Base-by-base conservation (phyloP, 64 coral and sea anemone species). In the Acropora tenuis region DNA sequence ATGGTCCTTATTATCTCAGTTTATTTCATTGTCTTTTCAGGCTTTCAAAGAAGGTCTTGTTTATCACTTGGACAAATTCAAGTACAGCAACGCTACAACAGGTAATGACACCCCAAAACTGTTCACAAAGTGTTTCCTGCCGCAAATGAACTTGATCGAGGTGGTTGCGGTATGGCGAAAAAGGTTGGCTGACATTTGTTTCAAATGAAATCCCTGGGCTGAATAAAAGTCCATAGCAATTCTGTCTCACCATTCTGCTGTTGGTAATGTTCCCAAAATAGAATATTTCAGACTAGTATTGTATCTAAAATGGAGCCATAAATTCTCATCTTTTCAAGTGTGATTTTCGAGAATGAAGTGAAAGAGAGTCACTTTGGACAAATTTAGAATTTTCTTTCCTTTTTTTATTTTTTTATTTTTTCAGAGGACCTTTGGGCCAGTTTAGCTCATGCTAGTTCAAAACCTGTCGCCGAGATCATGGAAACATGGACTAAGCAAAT, bases 401-500 rank as follows among this genome's bases (percentile, higher is more conserved):
- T 63, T 12, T 60, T 81, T 81, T n/a, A 60, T 2, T 8, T 1
- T 1, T 8, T 57, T 81, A 11, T 10, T n/a, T 58, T 57, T 93
- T 73, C 57, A 99, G 97, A 96, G 59, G 97, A 99, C 76, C 78
- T 99, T 8, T 99, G 97, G 97, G 82, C 82, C 2, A 78, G 90
- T 79, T 48, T 99, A 2, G 83, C 79, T 8, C 78, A 84, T 13
- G 94, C 94, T 13, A 96, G 97, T 85, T 90, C 88, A 42, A 99
- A 99, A 59, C 91, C 94, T 69, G 91, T 99, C 8, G 94, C 91
- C 76, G 90, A 88, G 13, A 77, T 99, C 69, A 99, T 99, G 97
- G 95, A 79, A 50, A 93, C 97, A 17, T 99, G 97, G 97, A 99
- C 97, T 2, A 92, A 99, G 55, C 91, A 99, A 86, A 99, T 99